Conservation (phyloP, 2,797 vertebrate genomes). For the Chaenodraco wilsoni region DNA sequence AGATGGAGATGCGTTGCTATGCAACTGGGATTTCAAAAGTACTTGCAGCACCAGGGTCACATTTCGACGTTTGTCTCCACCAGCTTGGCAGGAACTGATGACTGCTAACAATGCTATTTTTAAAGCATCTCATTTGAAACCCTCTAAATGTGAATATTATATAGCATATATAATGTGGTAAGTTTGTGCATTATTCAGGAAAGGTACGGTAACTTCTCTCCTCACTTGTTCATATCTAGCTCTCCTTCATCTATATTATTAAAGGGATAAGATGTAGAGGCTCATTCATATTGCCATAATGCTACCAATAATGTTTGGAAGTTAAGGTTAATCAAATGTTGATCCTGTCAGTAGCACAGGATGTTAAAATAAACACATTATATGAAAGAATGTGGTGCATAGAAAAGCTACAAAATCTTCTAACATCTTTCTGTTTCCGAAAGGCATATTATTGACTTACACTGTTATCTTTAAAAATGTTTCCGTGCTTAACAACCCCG, state of each 20-base stretch:
- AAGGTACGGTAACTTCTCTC: neutral
- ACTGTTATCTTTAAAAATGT: conserved; percentile 14
- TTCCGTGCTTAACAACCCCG: neutral
- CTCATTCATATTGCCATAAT: conserved; percentile 8
- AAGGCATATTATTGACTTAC: neutral
- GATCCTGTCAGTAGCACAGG: neutral
- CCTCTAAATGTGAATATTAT: conserved; percentile 37
- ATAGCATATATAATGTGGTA: conserved; percentile 1
- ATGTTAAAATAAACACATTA: neutral
- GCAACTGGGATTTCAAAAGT: conserved; percentile 80
- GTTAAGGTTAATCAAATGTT: neutral
- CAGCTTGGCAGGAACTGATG: conserved; percentile 64
- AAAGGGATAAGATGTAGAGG: neutral
- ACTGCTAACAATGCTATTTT: conserved; percentile 70
- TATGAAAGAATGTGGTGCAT: neutral
- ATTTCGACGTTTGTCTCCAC: conserved; percentile 70
- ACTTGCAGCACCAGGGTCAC: conserved; percentile 70
- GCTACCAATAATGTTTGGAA: neutral
- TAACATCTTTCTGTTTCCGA: neutral
- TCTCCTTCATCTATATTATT: conserved; percentile 23
- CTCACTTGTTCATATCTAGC: neutral
- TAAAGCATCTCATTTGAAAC: conserved; percentile 49
- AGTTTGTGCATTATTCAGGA: neutral
- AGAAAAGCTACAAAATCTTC: neutral
- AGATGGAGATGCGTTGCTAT: conserved; percentile 80